Evolutionary conservation across 2,888 invertebrate species (phyloP).

Genomic region (Falcaria lacertinaria): DNA sequence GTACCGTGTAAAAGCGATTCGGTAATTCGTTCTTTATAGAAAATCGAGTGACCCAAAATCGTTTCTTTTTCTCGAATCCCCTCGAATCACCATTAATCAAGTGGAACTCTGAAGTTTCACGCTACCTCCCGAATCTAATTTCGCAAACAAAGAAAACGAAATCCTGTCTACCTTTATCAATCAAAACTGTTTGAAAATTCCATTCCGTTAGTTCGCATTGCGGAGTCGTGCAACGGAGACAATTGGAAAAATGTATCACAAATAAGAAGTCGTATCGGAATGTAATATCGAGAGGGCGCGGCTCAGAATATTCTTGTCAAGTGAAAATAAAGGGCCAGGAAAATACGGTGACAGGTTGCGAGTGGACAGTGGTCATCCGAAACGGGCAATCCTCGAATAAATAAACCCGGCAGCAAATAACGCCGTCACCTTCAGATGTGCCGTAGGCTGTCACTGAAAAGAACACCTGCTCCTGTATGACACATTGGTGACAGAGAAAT

Average conservation of each 20-base stretch:
- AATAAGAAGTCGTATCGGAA: constrained; percentile 76
- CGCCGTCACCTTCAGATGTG: constrained; percentile 59
- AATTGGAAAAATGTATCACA: constrained; percentile 77
- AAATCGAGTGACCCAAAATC: constrained; percentile 54
- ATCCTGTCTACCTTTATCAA: constrained; percentile 78
- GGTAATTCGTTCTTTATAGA: constrained; percentile 47
- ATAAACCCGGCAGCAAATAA: constrained; percentile 68
- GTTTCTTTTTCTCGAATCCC: constrained; percentile 53
- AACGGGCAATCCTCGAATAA: constrained; percentile 70
- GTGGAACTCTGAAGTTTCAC: constrained; percentile 68
- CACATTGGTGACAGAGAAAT: constrained; percentile 54
- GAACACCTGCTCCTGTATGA: constrained; percentile 54
- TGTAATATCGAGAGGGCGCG: constrained; percentile 73
- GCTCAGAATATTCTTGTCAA: constrained; percentile 74
- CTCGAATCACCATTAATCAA: constrained; percentile 74
- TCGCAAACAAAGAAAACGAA: constrained; percentile 76
- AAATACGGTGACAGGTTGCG: constrained; percentile 74
- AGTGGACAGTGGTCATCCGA: constrained; percentile 72
- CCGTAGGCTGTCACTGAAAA: constrained; percentile 43
- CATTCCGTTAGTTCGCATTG: constrained; percentile 72
- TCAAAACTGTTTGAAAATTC: constrained; percentile 78
- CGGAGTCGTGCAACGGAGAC: constrained; percentile 62
- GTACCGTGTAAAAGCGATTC: constrained; percentile 32
- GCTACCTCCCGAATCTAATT: constrained; percentile 73
- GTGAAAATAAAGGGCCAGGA: constrained; percentile 75